phyloP scores from a whole-genome alignment of 2,113 vertebrate species.

The Saccopteryx bilineata region DNA sequence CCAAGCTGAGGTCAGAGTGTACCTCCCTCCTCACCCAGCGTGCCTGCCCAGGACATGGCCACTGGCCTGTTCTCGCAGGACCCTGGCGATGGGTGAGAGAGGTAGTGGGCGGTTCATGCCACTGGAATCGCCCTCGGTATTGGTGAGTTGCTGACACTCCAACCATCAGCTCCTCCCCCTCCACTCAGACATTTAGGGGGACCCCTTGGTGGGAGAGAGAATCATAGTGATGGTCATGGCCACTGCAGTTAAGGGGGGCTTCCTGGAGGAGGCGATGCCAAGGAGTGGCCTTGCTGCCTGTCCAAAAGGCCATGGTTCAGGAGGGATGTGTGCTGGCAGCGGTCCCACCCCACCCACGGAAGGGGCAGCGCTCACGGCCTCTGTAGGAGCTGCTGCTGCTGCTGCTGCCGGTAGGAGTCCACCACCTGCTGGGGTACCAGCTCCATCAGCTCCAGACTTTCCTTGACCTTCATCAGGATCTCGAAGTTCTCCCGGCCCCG shows the following conservation, averaged over 20 bases:
- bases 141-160: accelerated
- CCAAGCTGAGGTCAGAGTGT: not conserved
- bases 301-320: not conserved
- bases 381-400: constrained; percentile 95
- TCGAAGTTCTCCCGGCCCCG: constrained; percentile 98
- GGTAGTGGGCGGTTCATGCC: not conserved
- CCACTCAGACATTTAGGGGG: not conserved
- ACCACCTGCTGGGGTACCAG: constrained; percentile 96
- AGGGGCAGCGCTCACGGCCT: constrained; percentile 92
- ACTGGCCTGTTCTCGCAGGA: not conserved
- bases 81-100: accelerated
- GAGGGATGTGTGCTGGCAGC: not conserved
- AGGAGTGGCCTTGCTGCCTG: not conserved
- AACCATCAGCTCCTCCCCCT: not conserved
- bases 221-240: not conserved
- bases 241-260: not conserved
- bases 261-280: not conserved
- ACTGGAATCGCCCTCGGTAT: too few relatives aligned
- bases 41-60: accelerated
- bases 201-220: not conserved
- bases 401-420: constrained; percentile 97
- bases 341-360: too few relatives aligned
- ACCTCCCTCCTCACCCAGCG: not conserved
- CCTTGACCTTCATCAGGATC: constrained; percentile 98
- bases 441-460: constrained; percentile 97